Conservation (phyloP, 2,888 invertebrate genomes). For the Entomobrya multifasciata region DNA sequence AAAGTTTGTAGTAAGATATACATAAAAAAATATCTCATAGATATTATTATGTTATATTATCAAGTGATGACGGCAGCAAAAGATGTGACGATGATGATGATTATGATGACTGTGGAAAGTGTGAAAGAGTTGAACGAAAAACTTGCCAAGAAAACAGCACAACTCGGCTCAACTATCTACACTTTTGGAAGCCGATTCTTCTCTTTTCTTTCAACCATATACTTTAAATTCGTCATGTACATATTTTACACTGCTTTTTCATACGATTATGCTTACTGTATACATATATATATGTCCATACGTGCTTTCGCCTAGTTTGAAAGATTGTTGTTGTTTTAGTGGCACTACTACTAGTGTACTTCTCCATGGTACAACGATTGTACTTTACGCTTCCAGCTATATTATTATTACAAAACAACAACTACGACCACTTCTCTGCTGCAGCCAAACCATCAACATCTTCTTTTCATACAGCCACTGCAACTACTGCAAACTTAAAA, state of each 20-base stretch:
- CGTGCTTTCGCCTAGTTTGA: no score
- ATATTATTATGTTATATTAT: slow-evolving; percentile 24
- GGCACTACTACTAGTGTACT: no score
- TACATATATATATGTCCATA: no score
- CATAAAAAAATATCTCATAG: no score
- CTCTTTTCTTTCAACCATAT: no score
- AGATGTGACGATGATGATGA: slow-evolving; percentile 8
- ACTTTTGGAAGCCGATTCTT: background rate
- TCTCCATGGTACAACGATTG: no score
- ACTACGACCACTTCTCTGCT: slow-evolving; percentile 6
- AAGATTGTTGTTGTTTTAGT: background rate
- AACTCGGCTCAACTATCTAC: slow-evolving; percentile 48
- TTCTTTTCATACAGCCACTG: background rate
- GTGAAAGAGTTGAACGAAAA: slow-evolving; percentile 39
- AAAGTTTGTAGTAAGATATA: no score
- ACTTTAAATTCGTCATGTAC: no score
- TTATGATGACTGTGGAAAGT: slow-evolving; percentile 40
- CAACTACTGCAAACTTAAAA: background rate
- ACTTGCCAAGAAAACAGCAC: slow-evolving; percentile 57
- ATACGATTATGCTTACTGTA: no score
- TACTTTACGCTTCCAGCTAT: slow-evolving; percentile 37
- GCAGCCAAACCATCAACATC: slow-evolving; percentile 13
- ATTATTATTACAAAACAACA: slow-evolving; percentile 39
- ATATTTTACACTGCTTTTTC: no score
- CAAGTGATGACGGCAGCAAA: no score